Percentiles rank a stretch among this genome's conserved stretches.
These are phyloP conservation scores for Ateles fusciceps DNA, from an alignment of 2,797 vertebrate species.

Conservation along the genomic window DNA sequence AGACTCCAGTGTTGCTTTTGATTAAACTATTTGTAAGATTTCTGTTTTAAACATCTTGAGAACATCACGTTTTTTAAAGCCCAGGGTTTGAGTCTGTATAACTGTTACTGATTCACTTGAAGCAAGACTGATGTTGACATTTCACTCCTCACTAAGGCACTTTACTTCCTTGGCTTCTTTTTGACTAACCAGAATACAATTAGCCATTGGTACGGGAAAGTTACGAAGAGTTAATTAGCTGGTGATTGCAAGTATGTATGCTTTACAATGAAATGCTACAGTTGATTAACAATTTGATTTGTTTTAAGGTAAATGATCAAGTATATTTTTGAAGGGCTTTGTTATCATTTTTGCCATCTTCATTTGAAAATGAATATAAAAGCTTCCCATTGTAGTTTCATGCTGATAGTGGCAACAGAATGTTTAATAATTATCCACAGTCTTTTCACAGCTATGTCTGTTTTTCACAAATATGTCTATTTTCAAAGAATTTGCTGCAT, in stretches of 20 bases:
- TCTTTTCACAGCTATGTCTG: conserved; percentile 52
- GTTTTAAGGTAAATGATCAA: conserved; percentile 49
- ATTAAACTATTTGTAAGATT: conserved; percentile 28
- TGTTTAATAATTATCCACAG: conserved; percentile 51
- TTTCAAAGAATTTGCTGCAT: conserved; percentile 40
- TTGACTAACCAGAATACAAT: not conserved
- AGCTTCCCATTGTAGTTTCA: conserved; percentile 52
- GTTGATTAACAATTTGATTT: conserved; percentile 48
- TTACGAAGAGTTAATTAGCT: conserved; percentile 56
- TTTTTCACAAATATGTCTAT: conserved; percentile 45
- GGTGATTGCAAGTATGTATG: not conserved
- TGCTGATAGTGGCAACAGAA: conserved; percentile 32
- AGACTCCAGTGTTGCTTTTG: not conserved
- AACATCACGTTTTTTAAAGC: conserved; percentile 3
- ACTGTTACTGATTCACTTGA: conserved; percentile 2
- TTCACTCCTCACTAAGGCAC: not conserved
- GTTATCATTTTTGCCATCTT: conserved; percentile 56
- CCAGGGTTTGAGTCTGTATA: not conserved
- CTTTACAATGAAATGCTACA: conserved; percentile 54
- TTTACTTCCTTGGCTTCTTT: not conserved
- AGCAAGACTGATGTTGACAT: not conserved
- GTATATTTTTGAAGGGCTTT: conserved; percentile 57
- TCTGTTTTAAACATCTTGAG: conserved; percentile 38
- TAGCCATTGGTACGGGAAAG: not conserved
- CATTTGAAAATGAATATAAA: conserved; percentile 67